Base-by-base conservation (phyloP, 2,797 vertebrate species). In the Schizopygopsis malacanthus region DNA sequence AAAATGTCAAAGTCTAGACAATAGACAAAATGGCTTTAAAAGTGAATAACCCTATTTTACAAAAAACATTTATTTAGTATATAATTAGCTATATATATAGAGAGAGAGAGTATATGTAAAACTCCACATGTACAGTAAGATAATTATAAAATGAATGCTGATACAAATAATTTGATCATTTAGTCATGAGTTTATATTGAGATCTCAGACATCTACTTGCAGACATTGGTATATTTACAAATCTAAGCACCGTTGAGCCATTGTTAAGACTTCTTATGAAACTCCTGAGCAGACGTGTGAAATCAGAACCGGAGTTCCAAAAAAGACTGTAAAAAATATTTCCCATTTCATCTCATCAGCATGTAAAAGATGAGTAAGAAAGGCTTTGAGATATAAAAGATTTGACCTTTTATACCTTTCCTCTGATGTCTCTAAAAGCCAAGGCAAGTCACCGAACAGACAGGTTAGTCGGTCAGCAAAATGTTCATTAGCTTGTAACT, bases 401-500 rank as follows among this genome's bases (percentile, higher is more conserved):
- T 8, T 45, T 33, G 28, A 33, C 28, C 28, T 33, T 33, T 33
- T 33, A 8, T 41, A 45, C 65, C 39, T 45, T 45, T 61, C 39
- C 56, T 80, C 78, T 47, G 41, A 67, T 47, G 61, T 47, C 79
- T 80, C 71, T 77, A 69, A 84, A 84, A 79, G 83, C 79, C 89
- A 92, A 25, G 88, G 91, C 92, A 93, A 92, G 89, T 91, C 91
- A 92, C 93, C 92, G 91, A 92, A 93, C 91, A 91, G 92, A 89
- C 90, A 86, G 83, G 59, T 72, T 83, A 88, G 91, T 84, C 79
- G 50, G 78, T 85, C 82, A 83, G 92, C 93, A 93, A 91, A 87
- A 76, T 76, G 90, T 93, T 93, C 92, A 94, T 90, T 93, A 90
- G 93, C 91, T 92, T 93, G 93, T 93, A 93, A 94, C 91, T 92